phyloP scores from a whole-genome alignment of 2,113 vertebrate genomes.

The Proterorhinus semilunaris region DNA sequence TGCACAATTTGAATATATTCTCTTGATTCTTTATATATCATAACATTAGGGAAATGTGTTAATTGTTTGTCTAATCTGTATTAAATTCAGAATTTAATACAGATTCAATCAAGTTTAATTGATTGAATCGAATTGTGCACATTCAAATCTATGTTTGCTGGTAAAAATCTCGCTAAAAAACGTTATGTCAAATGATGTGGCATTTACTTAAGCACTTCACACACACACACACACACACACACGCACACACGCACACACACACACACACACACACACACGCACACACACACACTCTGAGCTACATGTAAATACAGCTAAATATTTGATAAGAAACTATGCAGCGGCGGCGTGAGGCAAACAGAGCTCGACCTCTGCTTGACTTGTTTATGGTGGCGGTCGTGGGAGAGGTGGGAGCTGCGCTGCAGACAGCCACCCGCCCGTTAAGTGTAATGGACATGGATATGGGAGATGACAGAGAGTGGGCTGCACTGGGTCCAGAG shows the following conservation, averaged over 20 bases:
- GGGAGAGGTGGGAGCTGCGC: not conserved
- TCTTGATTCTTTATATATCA: not conserved
- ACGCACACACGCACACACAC: not conserved
- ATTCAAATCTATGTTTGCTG: not conserved
- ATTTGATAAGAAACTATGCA: constrained; percentile 10
- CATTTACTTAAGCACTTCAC: not conserved
- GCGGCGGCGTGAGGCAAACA: constrained; percentile 9
- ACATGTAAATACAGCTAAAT: constrained; percentile 4
- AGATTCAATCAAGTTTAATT: no score
- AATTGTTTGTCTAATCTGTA: no score
- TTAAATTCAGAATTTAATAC: no score
- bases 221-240: not conserved
- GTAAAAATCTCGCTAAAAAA: not conserved
- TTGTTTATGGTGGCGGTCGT: constrained; percentile 31
- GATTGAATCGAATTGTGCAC: not conserved
- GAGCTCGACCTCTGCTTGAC: constrained; percentile 29
- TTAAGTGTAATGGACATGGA: constrained; percentile 22
- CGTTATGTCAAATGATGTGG: not conserved
- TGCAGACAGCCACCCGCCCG: constrained; percentile 1
- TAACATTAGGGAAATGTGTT: no score
- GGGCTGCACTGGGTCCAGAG: constrained; percentile 21
- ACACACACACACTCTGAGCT: not conserved
- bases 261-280: not conserved
- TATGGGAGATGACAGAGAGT: constrained; percentile 36
- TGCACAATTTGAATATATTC: not conserved